Base-by-base conservation (phyloP, 2,113 vertebrate genomes). In the Chascanopsetta lugubris region DNA sequence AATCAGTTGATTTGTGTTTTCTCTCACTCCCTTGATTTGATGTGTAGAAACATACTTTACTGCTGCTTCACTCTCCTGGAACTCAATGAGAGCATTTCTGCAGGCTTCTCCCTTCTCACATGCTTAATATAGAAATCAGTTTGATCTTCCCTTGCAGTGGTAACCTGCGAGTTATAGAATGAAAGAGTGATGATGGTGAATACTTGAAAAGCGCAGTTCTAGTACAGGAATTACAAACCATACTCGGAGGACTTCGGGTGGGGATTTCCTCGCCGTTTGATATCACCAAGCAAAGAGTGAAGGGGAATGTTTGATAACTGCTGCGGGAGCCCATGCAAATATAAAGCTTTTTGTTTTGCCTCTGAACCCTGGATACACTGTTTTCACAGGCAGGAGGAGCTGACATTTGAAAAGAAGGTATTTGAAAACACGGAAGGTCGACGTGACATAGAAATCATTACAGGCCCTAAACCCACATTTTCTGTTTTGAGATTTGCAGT, bases 51-150 rank as follows among this genome's bases (percentile, higher is more conserved):
- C 1, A 40, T n/a, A 34, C 34, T 47, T 24, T 15, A n/a, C 40
- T 6, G 26, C 40, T 10, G 15, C n/a, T 18, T 20, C 30, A 51
- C 11, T 21, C 20, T 47, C 25, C 40, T 57, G 51, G 43, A 45
- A 50, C 17, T 1, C 27, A 7, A 22, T 3, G 1, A 10, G 17
- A 51, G 43, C 22, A 7, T 4, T 50, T 30, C 6, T 13, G 17
- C 30, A 43, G 58, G 38, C 20, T 50, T 49, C 36, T 56, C 50
- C 43, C 45, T 61, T 50, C n/a, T 61, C 42, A 17, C 13, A 2
- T 7, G 1, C 36, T 27, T 15, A 1, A 61, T 40, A n/a, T 4
- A 48, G 29, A 2, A 42, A 47, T 54, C 47, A 21, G 20, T 54
- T 21, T 54, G 55, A 55, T 55, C 25, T 27, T 46, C 24, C 9